Conservation (phyloP, 2,113 vertebrate genomes). For the Hypanus sabinus region DNA sequence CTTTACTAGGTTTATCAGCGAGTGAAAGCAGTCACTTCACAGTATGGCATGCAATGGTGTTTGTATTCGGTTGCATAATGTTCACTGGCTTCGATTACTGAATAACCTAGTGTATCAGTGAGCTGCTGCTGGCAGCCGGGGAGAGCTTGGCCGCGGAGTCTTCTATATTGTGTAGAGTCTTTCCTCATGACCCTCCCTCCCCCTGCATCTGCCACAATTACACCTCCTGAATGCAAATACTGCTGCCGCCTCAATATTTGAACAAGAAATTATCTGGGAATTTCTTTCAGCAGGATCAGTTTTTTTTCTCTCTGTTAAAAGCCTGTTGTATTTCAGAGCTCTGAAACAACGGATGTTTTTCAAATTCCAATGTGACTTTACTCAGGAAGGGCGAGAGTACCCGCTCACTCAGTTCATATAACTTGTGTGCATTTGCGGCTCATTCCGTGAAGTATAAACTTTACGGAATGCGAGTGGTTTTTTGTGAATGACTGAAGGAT, state of each 20-base stretch:
- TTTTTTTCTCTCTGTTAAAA: not conserved
- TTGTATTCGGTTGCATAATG: constrained; percentile 13
- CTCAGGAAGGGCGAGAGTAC: not conserved
- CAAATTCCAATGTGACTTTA: constrained; percentile 3
- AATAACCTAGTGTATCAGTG: not conserved
- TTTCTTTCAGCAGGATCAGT: not conserved
- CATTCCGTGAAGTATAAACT: not conserved
- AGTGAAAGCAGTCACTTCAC: not conserved
- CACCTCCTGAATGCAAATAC: not conserved
- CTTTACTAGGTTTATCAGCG: not conserved
- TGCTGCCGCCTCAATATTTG: not conserved
- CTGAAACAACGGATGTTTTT: not conserved
- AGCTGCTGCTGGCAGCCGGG: constrained; percentile 24
- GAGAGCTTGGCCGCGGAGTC: constrained; percentile 13
- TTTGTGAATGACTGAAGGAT: not conserved
- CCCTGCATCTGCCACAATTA: not conserved
- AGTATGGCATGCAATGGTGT: not conserved
- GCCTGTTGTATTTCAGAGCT: not conserved
- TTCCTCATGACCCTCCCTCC: constrained; percentile 29
- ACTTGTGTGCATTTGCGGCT: not conserved
- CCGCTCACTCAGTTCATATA: not conserved
- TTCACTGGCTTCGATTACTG: constrained; percentile 27
- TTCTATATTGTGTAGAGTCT: constrained; percentile 6
- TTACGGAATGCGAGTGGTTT: not conserved
- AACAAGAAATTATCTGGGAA: not conserved